These are phyloP conservation scores for Tetranychus truncatus DNA, from an alignment of 2,888 invertebrate species.

Conservation along the genomic window DNA sequence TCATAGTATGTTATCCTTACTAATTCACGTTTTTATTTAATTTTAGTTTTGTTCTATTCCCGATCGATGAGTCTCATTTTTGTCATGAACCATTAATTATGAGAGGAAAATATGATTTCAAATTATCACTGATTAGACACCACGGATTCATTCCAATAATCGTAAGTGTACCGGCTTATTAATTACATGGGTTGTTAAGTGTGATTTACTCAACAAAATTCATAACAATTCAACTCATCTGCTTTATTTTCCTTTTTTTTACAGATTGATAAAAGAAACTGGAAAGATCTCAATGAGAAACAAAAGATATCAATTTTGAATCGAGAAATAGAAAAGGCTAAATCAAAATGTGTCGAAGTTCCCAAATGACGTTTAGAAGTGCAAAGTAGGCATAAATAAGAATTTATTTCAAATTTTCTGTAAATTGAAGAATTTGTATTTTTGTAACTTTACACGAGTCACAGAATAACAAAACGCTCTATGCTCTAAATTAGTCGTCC, in stretches of 20 bases:
- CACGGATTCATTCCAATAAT: background rate
- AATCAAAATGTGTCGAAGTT: constrained; percentile 30
- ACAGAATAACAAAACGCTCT: too few relatives aligned
- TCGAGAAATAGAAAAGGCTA: constrained; percentile 32
- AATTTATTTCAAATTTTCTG: too few relatives aligned
- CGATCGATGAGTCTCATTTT: background rate
- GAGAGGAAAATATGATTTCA: background rate
- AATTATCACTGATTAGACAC: background rate
- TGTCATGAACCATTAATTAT: background rate
- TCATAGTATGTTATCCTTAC: background rate
- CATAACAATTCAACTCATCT: too few relatives aligned
- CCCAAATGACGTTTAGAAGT: too few relatives aligned
- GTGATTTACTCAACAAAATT: background rate
- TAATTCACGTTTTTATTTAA: background rate
- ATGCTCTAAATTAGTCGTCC: too few relatives aligned
- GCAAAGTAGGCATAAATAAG: too few relatives aligned
- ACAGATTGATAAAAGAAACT: background rate
- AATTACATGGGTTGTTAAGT: background rate
- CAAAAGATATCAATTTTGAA: background rate
- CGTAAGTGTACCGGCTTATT: background rate
- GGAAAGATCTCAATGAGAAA: background rate
- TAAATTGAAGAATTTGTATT: too few relatives aligned
- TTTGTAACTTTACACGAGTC: too few relatives aligned
- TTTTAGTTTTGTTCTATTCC: background rate
- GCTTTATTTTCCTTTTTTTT: background rate